These are phyloP conservation scores for Melanerpes formicivorus DNA, from an alignment of 2,113 vertebrate genomes.

Conservation along the genomic window DNA sequence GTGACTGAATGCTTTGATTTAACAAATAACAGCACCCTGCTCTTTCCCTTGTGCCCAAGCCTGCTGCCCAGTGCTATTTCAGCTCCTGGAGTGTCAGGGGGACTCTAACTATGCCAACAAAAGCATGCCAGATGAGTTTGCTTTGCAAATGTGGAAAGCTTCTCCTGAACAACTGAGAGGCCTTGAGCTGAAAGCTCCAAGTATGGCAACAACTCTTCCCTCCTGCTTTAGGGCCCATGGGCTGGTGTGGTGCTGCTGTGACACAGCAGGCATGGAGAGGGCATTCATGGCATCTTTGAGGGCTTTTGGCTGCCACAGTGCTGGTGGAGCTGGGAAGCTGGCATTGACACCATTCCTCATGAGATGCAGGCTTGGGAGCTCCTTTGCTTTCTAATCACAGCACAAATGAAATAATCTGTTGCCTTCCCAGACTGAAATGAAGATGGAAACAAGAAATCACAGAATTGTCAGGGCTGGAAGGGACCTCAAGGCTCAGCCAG, in stretches of 20 bases:
- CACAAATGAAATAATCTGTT: too few relatives aligned
- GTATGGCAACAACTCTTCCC: neutral
- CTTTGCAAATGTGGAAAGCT: neutral
- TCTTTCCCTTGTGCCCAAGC: neutral
- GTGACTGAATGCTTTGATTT: conserved; percentile 5
- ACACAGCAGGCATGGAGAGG: neutral
- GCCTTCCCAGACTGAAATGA: too few relatives aligned
- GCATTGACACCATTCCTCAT: neutral
- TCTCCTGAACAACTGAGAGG: neutral
- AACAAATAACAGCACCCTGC: neutral
- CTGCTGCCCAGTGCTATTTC: neutral
- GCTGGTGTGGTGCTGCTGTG: neutral
- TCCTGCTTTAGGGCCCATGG: neutral
- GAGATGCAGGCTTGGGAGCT: neutral
- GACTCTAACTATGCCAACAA: neutral
- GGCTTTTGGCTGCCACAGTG: neutral
- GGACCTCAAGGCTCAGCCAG: too few relatives aligned
- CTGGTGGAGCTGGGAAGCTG: neutral
- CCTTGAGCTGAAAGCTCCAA: neutral
- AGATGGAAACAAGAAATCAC: neutral
- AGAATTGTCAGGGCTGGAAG: too few relatives aligned
- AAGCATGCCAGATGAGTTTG: neutral
- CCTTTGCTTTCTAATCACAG: too few relatives aligned
- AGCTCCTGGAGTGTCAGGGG: neutral
- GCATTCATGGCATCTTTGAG: neutral